Conservation (phyloP, 2,797 vertebrate species). For the Taeniopygia guttata region DNA sequence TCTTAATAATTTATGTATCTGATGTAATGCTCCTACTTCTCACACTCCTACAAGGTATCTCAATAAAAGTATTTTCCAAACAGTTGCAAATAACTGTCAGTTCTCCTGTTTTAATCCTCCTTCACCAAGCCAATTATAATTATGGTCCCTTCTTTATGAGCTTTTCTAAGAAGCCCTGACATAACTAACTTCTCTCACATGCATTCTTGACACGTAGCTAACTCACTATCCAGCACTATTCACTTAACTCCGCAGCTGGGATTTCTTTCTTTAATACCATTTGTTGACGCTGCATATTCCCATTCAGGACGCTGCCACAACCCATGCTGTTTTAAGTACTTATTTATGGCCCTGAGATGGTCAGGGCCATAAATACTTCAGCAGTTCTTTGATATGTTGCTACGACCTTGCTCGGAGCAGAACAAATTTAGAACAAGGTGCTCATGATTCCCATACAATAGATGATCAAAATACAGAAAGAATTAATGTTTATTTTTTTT, state of each 20-base stretch:
- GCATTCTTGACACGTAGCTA: background rate
- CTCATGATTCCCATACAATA: background rate
- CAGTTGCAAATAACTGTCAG: background rate
- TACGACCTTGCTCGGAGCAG: background rate
- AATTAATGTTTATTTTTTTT: rapidly evolving
- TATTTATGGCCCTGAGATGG: background rate
- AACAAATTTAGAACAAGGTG: background rate
- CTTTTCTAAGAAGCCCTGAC: background rate
- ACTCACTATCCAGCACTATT: background rate
- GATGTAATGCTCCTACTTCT: background rate
- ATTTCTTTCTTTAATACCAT: background rate
- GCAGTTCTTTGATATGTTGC: background rate
- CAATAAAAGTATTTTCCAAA: background rate
- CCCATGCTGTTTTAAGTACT: background rate
- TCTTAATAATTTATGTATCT: background rate
- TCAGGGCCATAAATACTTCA: background rate
- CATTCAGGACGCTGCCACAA: background rate
- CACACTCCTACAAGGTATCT: background rate
- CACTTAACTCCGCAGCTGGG: background rate
- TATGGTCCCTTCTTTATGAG: background rate
- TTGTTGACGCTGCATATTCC: background rate
- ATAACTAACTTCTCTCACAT: background rate
- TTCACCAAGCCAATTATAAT: background rate
- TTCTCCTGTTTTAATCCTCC: background rate
- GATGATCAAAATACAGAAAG: background rate